These are phyloP conservation scores for Colletes gigas DNA, from an alignment of 1,140 invertebrate species.

Conservation along the genomic window DNA sequence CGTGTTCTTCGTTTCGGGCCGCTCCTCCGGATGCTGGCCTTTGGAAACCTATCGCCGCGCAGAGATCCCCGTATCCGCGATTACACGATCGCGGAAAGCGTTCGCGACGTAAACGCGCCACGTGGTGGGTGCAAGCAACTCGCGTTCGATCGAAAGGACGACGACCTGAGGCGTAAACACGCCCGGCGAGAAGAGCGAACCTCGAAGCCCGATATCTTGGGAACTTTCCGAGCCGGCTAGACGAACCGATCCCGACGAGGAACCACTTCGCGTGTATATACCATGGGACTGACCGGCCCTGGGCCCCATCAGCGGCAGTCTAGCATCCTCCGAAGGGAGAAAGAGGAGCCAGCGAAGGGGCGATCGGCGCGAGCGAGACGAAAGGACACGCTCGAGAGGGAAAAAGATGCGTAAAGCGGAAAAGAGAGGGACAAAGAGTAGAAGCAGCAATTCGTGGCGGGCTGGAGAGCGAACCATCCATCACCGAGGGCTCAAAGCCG, in stretches of 20 bases:
- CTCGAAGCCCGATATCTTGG: not conserved
- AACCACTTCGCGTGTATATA: conserved; percentile 39
- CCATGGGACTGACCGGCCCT: conserved; percentile 53
- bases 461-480: conserved; percentile 77
- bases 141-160: not conserved
- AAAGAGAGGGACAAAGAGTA: conserved; percentile 55
- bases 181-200: not conserved
- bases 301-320: conserved; percentile 45
- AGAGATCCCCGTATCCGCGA: too few species aligned
- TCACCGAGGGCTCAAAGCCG: conserved; percentile 78
- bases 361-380: conserved; percentile 29
- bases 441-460: conserved; percentile 69
- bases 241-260: conserved; percentile 22
- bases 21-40: not conserved
- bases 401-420: not conserved
- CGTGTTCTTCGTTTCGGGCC: not conserved
- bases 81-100: not conserved
- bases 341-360: conserved; percentile 38
- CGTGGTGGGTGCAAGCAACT: not conserved
- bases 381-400: not conserved
- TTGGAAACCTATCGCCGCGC: not conserved
- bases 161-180: not conserved
- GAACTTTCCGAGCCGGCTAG: not conserved
- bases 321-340: conserved; percentile 55
- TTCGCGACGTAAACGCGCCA: not conserved